Evolutionary conservation across 2,888 invertebrate species (phyloP).

Genomic region (Meteorus cinctellus): DNA sequence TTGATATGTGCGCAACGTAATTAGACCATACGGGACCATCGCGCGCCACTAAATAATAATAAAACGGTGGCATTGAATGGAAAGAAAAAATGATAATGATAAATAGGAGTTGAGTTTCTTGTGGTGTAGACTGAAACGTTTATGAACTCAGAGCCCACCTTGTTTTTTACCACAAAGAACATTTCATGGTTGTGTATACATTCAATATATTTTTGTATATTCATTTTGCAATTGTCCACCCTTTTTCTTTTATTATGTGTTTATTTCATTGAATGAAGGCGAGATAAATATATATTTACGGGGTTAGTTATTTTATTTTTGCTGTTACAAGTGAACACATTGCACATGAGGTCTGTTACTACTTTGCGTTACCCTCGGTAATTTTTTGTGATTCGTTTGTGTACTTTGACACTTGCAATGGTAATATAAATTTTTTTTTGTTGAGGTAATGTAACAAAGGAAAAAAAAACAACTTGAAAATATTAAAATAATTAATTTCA

Average conservation of each 20-base stretch:
- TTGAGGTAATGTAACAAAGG: too few relatives aligned
- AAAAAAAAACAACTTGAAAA: too few relatives aligned
- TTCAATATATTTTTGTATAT: not conserved
- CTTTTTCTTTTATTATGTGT: not conserved
- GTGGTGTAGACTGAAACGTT: not conserved
- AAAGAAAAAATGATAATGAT: not conserved
- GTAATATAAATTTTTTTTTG: too few relatives aligned
- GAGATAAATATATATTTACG: not conserved
- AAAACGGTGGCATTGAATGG: slow-evolving; percentile 56
- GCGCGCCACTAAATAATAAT: slow-evolving; percentile 60
- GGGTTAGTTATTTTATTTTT: not conserved
- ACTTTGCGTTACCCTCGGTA: too few relatives aligned
- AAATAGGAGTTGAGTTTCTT: slow-evolving; percentile 4
- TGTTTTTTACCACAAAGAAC: slow-evolving; percentile 25
- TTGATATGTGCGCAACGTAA: slow-evolving; percentile 63
- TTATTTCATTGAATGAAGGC: not conserved
- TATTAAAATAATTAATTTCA: too few relatives aligned
- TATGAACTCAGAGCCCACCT: slow-evolving; percentile 8
- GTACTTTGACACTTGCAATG: too few relatives aligned
- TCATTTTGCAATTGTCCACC: not conserved
- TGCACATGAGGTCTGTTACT: too few relatives aligned
- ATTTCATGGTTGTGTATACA: not conserved
- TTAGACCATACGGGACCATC: slow-evolving; percentile 62
- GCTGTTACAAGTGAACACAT: too few relatives aligned
- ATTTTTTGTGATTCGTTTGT: too few relatives aligned